These are phyloP conservation scores for Thelaira solivaga DNA, from an alignment of 2,888 invertebrate species.

Conservation along the genomic window DNA sequence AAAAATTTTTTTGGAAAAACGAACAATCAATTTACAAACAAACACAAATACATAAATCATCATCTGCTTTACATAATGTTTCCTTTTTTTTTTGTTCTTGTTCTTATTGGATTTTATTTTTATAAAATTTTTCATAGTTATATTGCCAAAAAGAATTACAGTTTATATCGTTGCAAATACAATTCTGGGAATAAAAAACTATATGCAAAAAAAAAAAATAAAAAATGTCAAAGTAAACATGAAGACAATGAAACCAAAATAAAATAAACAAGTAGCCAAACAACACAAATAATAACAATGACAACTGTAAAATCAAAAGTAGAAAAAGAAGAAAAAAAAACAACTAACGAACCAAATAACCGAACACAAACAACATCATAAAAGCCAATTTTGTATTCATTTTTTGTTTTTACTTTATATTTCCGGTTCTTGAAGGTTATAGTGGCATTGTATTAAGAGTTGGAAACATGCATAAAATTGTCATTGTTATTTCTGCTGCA, in stretches of 20 bases:
- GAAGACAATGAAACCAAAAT: conserved; percentile 8
- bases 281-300: conserved; percentile 7
- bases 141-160: conserved; percentile 18
- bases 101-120: conserved; percentile 19
- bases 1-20: no score
- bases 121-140: conserved; percentile 8
- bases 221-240: conserved; percentile 19
- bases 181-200: neutral
- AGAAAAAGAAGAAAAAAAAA: no score
- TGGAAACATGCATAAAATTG: conserved; percentile 66
- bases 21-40: no score
- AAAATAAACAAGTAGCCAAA: conserved; percentile 17
- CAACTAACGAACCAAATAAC: conserved; percentile 59
- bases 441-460: conserved; percentile 63
- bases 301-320: neutral
- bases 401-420: conserved; percentile 68
- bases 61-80: neutral
- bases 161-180: neutral
- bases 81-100: neutral
- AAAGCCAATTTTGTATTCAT: conserved; percentile 67
- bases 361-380: conserved; percentile 62
- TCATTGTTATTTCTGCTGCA: conserved; percentile 60
- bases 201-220: neutral
- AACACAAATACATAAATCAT: no score
- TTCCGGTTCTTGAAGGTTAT: conserved; percentile 67